These are phyloP conservation scores for Cabera pusaria DNA, from an alignment of 2,888 invertebrate species.

Conservation along the genomic window DNA sequence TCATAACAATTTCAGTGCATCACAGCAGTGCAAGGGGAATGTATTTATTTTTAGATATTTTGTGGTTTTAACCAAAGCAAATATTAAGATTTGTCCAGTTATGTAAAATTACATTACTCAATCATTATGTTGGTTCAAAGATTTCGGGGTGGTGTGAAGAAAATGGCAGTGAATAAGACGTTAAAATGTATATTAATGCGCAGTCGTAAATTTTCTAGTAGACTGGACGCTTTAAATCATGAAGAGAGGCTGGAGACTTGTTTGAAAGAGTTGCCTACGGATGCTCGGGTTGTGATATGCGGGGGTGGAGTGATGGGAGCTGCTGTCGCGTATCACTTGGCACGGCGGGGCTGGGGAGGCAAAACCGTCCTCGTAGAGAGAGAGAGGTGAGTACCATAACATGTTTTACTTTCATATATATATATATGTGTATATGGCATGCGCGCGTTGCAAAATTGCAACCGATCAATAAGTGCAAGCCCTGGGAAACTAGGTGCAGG, in stretches of 20 bases:
- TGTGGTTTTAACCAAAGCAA: neutral
- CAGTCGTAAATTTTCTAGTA: constrained; percentile 45
- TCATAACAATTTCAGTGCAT: too few species aligned
- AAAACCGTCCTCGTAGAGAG: constrained; percentile 93
- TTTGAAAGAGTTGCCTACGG: constrained; percentile 57
- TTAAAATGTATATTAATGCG: constrained; percentile 9
- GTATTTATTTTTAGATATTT: neutral
- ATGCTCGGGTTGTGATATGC: constrained; percentile 92
- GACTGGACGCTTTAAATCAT: constrained; percentile 55
- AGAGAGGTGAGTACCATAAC: constrained; percentile 86
- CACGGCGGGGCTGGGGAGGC: constrained; percentile 90
- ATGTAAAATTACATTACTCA: neutral
- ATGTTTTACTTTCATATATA: too few species aligned
- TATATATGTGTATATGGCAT: too few species aligned
- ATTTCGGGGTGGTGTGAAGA: constrained; percentile 1
- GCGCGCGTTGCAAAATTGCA: too few species aligned
- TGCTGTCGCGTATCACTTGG: constrained; percentile 95
- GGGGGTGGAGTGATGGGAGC: constrained; percentile 97
- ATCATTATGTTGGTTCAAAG: constrained; percentile 5
- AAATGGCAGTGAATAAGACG: constrained; percentile 3
- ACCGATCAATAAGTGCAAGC: too few species aligned
- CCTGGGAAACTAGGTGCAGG: too few species aligned
- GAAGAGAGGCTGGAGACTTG: constrained; percentile 61
- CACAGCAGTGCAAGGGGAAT: too few species aligned
- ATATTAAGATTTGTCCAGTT: neutral